Evolutionary conservation across 2,797 vertebrate genomes (phyloP).

Genomic region (Paedocypris micromegethes): DNA sequence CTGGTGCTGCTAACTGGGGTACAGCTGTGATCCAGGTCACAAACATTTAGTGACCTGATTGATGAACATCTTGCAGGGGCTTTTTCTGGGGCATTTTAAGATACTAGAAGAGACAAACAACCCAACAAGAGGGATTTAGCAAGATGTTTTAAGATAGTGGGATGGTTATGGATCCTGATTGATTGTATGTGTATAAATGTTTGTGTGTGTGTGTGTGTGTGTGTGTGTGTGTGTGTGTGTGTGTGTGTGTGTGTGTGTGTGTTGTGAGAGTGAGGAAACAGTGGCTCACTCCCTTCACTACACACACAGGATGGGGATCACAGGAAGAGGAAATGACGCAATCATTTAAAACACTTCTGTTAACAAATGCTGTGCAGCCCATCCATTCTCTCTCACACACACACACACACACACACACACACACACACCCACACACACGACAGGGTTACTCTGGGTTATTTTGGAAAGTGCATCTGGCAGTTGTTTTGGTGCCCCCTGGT

Average conservation of each 20-base stretch:
- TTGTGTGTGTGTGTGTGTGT: too few species aligned
- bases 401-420: background rate
- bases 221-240: too few species aligned
- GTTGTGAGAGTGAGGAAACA: slow-evolving; percentile 15
- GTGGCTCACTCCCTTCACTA: slow-evolving; percentile 8
- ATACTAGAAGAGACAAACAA: too few species aligned
- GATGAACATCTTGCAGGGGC: background rate
- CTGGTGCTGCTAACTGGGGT: slow-evolving; percentile 7
- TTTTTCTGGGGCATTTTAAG: too few species aligned
- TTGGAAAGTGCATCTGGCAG: background rate
- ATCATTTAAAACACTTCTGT: slow-evolving; percentile 16
- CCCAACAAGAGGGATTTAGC: too few species aligned
- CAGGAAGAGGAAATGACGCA: slow-evolving; percentile 29
- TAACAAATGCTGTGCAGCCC: background rate
- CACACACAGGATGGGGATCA: slow-evolving; percentile 13
- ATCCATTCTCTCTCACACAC: background rate
- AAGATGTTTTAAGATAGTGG: too few species aligned
- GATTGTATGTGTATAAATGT: too few species aligned
- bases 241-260: too few species aligned
- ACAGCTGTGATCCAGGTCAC: slow-evolving; percentile 20
- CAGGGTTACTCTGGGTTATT: too few species aligned
- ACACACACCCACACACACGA: too few species aligned
- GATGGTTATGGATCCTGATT: too few species aligned
- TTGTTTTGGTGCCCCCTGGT: slow-evolving; percentile 5
- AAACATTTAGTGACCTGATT: slow-evolving; percentile 24